Conservation (phyloP, 2,113 vertebrate genomes). For the Cygnus buccinator region DNA sequence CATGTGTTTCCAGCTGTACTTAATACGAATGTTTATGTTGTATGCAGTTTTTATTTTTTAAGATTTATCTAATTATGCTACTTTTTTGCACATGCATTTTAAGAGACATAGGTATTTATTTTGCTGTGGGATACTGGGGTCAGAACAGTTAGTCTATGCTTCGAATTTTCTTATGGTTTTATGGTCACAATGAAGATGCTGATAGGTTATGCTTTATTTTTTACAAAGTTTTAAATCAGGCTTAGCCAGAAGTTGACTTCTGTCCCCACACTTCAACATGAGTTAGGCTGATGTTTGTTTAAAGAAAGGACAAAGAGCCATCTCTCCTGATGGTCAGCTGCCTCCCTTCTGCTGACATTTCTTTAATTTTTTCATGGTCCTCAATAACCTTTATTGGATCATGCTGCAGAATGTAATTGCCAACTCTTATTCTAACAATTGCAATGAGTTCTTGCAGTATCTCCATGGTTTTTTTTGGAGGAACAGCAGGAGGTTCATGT, state of each 20-base stretch:
- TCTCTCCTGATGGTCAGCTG: neutral
- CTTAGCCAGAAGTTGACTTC: neutral
- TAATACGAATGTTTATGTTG: neutral
- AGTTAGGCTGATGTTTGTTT: neutral
- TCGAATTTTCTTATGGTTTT: neutral
- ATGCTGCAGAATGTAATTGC: neutral
- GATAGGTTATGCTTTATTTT: neutral
- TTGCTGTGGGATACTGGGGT: neutral
- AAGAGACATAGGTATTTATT: neutral
- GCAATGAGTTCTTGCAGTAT: neutral
- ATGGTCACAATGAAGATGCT: neutral
- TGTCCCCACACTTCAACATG: neutral
- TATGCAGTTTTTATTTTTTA: neutral
- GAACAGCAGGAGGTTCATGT: accelerated
- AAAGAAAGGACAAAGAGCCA: neutral
- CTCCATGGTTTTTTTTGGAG: neutral
- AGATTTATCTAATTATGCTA: neutral
- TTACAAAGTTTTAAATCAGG: neutral
- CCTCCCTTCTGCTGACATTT: neutral
- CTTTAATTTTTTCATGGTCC: neutral
- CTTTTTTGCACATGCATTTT: neutral
- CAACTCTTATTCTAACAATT: neutral
- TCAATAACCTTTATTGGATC: neutral
- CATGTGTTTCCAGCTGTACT: neutral
- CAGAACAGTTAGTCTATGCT: neutral